Evolutionary conservation across 2,888 invertebrate genomes (phyloP).

Genomic region (Drosophila picticornis): DNA sequence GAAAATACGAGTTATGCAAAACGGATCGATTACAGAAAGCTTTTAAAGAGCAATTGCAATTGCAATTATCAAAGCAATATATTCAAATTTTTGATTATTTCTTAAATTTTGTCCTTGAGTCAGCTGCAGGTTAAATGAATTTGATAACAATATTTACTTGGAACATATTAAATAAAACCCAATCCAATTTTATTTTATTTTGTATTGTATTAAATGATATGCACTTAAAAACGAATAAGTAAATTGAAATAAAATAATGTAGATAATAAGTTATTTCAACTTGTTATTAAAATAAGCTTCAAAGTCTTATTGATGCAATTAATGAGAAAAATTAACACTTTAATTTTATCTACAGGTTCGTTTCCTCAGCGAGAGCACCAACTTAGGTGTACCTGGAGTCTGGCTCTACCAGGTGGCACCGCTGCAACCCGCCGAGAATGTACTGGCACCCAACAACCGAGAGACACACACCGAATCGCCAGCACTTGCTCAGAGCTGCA

Average conservation of each 20-base stretch:
- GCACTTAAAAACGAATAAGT: background rate
- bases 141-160: background rate
- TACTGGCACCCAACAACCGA: conserved; percentile 89
- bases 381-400: conserved; percentile 93
- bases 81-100: background rate
- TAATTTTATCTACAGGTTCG: conserved; percentile 72
- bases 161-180: background rate
- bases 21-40: too few relatives aligned
- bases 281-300: background rate
- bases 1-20: too few relatives aligned
- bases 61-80: background rate
- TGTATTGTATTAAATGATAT: background rate
- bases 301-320: background rate
- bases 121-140: background rate
- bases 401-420: conserved; percentile 95
- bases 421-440: conserved; percentile 87
- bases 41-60: too few relatives aligned
- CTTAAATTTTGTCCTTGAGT: background rate
- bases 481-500: conserved; percentile 86
- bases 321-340: too few relatives aligned
- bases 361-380: conserved; percentile 90
- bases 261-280: background rate
- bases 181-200: background rate
- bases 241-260: background rate
- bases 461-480: conserved; percentile 84